Conservation (phyloP, 2,888 invertebrate species). For the Osmoderma eremita region DNA sequence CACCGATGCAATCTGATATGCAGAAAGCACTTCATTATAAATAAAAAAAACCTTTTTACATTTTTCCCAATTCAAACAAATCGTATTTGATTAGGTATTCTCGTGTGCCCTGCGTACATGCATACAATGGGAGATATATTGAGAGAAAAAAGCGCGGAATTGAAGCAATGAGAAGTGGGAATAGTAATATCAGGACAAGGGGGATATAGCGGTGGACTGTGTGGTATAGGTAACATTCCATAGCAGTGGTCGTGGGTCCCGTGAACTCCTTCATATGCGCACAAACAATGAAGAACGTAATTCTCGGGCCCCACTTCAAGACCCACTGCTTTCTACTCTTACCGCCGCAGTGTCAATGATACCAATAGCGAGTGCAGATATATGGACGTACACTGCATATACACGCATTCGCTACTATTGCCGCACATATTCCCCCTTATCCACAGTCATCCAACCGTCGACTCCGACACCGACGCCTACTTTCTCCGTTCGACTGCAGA, state of each 20-base stretch:
- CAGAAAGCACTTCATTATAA: constrained; percentile 61
- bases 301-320: constrained; percentile 57
- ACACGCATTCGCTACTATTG: too few relatives aligned
- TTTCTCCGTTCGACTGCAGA: background rate
- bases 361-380: too few relatives aligned
- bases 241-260: constrained; percentile 34
- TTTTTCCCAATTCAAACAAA: constrained; percentile 60
- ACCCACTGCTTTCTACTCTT: constrained; percentile 42
- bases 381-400: too few relatives aligned
- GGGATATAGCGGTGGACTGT: background rate
- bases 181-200: constrained; percentile 28
- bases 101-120: constrained; percentile 44
- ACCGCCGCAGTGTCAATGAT: too few relatives aligned
- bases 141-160: constrained; percentile 39
- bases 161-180: constrained; percentile 35
- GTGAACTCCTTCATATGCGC: constrained; percentile 52
- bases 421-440: too few relatives aligned
- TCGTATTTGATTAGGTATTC: constrained; percentile 61
- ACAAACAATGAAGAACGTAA: constrained; percentile 57
- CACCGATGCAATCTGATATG: constrained; percentile 58
- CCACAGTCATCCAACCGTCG: too few relatives aligned
- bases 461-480: too few relatives aligned
- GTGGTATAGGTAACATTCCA: constrained; percentile 12
- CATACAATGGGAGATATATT: constrained; percentile 28
- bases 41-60: constrained; percentile 61